Percentiles rank a stretch among this genome's conserved stretches.
Evolutionary conservation across 2,113 vertebrate genomes (phyloP).

Genomic region (Chloroceryle aenea): DNA sequence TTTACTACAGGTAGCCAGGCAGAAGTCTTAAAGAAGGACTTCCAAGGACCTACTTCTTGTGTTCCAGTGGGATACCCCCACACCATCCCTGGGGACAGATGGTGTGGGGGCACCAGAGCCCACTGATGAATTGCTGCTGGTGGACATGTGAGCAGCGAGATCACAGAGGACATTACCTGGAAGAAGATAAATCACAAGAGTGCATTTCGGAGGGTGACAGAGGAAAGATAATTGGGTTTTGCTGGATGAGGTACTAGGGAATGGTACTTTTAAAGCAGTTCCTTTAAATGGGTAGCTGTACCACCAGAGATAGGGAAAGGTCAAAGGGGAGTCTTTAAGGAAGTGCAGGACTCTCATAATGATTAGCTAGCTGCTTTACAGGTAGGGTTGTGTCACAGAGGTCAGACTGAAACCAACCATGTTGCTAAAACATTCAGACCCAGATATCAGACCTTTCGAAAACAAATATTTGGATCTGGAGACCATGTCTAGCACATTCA

Average conservation of each 20-base stretch:
- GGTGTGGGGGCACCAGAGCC: neutral
- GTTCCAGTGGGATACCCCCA: neutral
- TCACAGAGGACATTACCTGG: fast-evolving
- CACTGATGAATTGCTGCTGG: fast-evolving
- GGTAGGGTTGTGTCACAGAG: neutral
- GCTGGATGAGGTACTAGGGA: neutral
- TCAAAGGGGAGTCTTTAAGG: neutral
- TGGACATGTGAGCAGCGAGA: neutral
- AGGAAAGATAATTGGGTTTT: neutral
- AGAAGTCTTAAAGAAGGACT: neutral
- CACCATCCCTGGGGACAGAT: neutral
- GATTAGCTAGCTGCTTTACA: neutral
- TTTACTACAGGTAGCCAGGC: neutral
- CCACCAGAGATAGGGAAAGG: neutral
- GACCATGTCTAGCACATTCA: neutral
- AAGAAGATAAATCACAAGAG: neutral
- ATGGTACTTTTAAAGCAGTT: neutral
- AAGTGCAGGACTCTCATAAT: neutral
- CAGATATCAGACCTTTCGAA: neutral
- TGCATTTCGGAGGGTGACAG: neutral
- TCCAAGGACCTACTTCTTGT: neutral
- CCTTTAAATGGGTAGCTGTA: neutral
- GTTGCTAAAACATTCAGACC: neutral
- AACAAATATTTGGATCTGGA: neutral
- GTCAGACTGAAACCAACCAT: neutral